Evolutionary conservation across 2,888 invertebrate genomes (phyloP).

Genomic region (Stenolophus ochropezus): DNA sequence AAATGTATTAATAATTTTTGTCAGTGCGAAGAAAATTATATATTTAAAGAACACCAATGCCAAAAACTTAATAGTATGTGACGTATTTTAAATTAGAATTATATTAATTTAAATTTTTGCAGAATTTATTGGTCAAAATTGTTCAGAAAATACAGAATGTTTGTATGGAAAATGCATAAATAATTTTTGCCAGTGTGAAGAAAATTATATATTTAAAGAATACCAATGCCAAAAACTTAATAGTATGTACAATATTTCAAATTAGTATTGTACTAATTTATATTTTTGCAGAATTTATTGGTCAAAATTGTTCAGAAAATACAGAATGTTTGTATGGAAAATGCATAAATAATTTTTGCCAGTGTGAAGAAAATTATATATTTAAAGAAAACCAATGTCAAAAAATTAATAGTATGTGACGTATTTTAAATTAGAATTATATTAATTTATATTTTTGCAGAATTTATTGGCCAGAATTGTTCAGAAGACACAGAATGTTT

Average conservation of each 20-base stretch:
- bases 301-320: too few relatives aligned
- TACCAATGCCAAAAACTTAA: too few relatives aligned
- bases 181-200: too few relatives aligned
- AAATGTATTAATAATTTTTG: not conserved
- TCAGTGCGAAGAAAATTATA: not conserved
- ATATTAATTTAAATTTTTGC: not conserved
- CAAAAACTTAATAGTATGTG: not conserved
- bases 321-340: too few relatives aligned
- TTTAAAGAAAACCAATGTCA: not conserved
- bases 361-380: not conserved
- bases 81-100: not conserved
- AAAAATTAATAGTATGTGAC: not conserved
- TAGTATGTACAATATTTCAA: not conserved
- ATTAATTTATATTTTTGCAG: not conserved
- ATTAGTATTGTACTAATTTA: not conserved
- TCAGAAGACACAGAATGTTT: too few relatives aligned
- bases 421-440: not conserved
- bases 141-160: too few relatives aligned
- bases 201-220: too few relatives aligned
- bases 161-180: too few relatives aligned
- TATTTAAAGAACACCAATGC: not conserved
- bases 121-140: not conserved
- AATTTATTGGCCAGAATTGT: not conserved
- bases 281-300: not conserved
- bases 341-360: too few relatives aligned